Conservation (phyloP, 2,797 vertebrate species). For the Falco concolor region DNA sequence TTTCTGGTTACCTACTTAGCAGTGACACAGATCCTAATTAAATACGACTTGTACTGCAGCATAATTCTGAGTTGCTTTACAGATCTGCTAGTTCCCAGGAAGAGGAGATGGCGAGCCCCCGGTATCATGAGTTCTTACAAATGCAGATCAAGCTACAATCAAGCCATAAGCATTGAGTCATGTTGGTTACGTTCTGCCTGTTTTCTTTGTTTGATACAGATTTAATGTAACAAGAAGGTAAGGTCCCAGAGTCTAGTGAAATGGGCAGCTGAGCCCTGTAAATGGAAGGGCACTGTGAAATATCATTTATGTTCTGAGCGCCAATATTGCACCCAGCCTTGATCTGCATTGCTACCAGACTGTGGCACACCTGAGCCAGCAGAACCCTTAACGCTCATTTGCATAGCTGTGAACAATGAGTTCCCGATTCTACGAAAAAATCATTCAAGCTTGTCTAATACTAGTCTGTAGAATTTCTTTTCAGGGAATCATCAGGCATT, state of each 20-base stretch:
- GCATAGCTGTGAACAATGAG: neutral
- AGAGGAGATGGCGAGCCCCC: neutral
- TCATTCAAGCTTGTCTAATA: neutral
- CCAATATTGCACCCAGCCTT: accelerated
- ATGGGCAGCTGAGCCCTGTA: neutral
- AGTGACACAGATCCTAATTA: neutral
- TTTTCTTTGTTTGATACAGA: neutral
- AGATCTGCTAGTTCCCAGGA: neutral
- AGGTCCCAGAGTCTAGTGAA: neutral
- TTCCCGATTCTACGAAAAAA: neutral
- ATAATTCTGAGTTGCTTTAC: neutral
- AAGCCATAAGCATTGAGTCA: neutral
- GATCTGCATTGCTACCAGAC: neutral
- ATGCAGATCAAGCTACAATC: neutral
- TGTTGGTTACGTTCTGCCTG: neutral
- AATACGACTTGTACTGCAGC: neutral
- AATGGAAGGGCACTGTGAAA: neutral
- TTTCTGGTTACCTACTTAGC: neutral
- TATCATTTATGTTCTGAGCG: neutral
- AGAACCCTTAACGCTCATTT: neutral
- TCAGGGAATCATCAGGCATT: neutral
- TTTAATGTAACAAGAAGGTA: neutral
- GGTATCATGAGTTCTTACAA: neutral
- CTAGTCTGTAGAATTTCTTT: neutral
- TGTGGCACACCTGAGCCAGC: neutral